Conservation (phyloP, 1,140 invertebrate species). For the Oncopodura yosiiana region DNA sequence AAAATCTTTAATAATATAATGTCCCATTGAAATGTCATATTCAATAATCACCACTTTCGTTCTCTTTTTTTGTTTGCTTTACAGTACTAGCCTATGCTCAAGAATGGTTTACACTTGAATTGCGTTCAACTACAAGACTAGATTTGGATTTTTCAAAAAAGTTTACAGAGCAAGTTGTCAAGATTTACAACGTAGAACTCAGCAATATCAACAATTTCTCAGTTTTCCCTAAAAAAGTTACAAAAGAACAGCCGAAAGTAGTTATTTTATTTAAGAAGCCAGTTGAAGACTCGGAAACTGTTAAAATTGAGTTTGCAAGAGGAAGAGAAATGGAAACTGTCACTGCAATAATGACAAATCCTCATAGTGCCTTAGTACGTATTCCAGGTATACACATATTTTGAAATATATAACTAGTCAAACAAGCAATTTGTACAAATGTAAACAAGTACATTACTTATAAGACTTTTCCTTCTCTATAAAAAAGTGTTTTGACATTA, state of each 20-base stretch:
- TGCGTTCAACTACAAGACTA: constrained; percentile 20
- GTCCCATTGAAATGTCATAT: not conserved
- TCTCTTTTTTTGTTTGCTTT: constrained; percentile 6
- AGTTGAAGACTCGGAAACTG: constrained; percentile 9
- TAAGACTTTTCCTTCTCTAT: too few relatives aligned
- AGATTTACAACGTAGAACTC: constrained; percentile 32
- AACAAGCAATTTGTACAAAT: not conserved
- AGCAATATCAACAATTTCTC: constrained; percentile 24
- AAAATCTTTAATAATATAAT: too few relatives aligned
- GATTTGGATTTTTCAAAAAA: constrained; percentile 32
- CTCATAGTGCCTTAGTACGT: constrained; percentile 20
- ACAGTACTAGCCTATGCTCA: constrained; percentile 28
- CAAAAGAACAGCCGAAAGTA: constrained; percentile 29
- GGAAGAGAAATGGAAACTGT: constrained; percentile 5
- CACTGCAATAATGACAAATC: constrained; percentile 18
- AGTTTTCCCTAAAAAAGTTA: constrained; percentile 33
- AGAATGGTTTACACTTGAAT: constrained; percentile 31
- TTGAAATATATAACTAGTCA: not conserved
- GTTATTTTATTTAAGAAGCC: constrained; percentile 28
- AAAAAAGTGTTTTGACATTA: too few relatives aligned
- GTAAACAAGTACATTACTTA: too few relatives aligned
- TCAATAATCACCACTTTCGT: not conserved
- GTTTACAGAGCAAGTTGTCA: constrained; percentile 30
- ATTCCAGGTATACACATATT: constrained; percentile 34
- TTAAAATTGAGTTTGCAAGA: constrained; percentile 21